Evolutionary conservation across 2,113 vertebrate species (phyloP).

Genomic region (Heterocephalus glaber): DNA sequence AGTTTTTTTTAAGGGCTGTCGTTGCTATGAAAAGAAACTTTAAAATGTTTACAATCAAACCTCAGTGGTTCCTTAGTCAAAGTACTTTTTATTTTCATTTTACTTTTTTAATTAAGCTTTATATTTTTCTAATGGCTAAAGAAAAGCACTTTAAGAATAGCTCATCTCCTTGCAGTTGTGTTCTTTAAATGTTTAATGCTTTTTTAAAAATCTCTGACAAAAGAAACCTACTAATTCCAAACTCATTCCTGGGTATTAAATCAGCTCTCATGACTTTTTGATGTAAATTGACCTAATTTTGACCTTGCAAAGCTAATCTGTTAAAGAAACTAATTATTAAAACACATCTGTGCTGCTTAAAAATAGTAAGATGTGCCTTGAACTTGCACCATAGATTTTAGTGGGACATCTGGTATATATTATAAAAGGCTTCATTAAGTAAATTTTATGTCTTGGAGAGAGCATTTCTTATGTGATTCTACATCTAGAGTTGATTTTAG

Average conservation of each 20-base stretch:
- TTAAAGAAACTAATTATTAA: slow-evolving; percentile 78
- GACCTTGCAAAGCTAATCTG: slow-evolving; percentile 78
- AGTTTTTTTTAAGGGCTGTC: neutral
- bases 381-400: slow-evolving; percentile 79
- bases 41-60: slow-evolving; percentile 22
- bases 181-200: slow-evolving; percentile 62
- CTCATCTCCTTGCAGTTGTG: slow-evolving; percentile 35
- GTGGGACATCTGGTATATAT: slow-evolving; percentile 84
- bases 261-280: slow-evolving; percentile 60
- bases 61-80: neutral
- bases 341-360: slow-evolving; percentile 80
- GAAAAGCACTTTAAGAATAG: slow-evolving; percentile 28
- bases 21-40: slow-evolving; percentile 50
- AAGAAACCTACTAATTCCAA: neutral
- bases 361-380: slow-evolving; percentile 77
- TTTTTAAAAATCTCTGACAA: slow-evolving; percentile 47
- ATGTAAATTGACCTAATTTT: slow-evolving; percentile 79
- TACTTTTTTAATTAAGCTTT: slow-evolving; percentile 71
- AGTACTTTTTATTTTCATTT: slow-evolving; percentile 59
- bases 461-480: slow-evolving; percentile 26
- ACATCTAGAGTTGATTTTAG: neutral
- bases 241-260: slow-evolving; percentile 61
- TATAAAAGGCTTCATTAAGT: slow-evolving; percentile 80
- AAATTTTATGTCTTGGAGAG: slow-evolving; percentile 68
- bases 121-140: slow-evolving; percentile 63